A percentile compares a stretch with the other conserved stretches of the same genome.
phyloP scores from a whole-genome alignment of 2,113 vertebrate genomes.

The Spilogale gracilis region DNA sequence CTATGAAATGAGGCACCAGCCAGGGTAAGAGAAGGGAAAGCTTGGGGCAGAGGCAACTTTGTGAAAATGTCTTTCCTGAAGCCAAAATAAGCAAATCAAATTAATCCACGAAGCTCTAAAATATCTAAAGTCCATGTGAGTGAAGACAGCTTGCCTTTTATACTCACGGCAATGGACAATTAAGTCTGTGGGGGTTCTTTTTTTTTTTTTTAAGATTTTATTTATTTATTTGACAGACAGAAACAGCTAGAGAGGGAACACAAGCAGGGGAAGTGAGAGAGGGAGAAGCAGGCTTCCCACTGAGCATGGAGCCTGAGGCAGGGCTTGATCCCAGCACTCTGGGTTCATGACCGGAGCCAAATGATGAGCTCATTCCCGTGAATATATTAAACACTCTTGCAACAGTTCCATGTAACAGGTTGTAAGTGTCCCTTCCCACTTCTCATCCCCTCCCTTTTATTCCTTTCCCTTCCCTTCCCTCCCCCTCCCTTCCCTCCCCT shows the following conservation, averaged over 20 bases:
- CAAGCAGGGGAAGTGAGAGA: too few relatives aligned
- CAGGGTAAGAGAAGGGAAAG: not conserved
- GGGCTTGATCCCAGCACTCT: too few relatives aligned
- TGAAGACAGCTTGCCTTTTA: not conserved
- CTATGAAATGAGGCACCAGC: not conserved
- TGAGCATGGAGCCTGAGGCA: too few relatives aligned
- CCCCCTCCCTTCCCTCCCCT: too few relatives aligned
- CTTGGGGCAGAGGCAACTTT: not conserved
- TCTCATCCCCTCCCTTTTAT: too few relatives aligned
- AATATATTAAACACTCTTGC: not conserved
- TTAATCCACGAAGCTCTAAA: not conserved
- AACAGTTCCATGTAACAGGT: not conserved
- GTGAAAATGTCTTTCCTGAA: not conserved
- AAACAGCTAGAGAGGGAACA: too few relatives aligned
- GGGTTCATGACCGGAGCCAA: too few relatives aligned
- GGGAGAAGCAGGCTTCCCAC: too few relatives aligned
- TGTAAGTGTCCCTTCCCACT: not conserved
- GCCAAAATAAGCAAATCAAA: not conserved
- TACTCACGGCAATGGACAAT: not conserved
- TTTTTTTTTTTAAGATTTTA: too few relatives aligned
- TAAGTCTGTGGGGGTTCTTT: not conserved
- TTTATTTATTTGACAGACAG: too few relatives aligned
- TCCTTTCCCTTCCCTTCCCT: not conserved
- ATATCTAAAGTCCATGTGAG: not conserved
- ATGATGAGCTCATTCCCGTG: not conserved